Conservation (phyloP, 1,140 invertebrate species). For the Heliconius nattereri region DNA sequence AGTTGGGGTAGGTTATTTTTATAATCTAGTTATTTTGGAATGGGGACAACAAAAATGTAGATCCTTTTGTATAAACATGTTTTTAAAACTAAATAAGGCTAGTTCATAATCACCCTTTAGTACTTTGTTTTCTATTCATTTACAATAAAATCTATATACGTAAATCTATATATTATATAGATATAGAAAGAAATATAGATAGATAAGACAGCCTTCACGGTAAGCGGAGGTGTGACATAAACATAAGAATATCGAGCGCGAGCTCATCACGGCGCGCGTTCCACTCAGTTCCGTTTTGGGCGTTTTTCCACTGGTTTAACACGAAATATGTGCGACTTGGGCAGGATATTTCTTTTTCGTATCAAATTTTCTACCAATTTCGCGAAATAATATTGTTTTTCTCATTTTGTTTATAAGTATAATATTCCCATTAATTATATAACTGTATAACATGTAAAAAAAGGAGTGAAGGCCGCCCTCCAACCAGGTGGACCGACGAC, state of each 20-base stretch:
- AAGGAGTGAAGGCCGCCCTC: too few species aligned
- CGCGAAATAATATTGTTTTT: too few species aligned
- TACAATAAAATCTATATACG: not conserved
- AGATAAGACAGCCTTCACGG: not conserved
- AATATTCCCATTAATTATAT: too few species aligned
- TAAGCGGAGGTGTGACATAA: slow-evolving; percentile 27
- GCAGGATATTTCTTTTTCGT: slow-evolving; percentile 9
- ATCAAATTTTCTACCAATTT: not conserved
- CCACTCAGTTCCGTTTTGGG: slow-evolving; percentile 28
- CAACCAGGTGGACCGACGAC: too few species aligned
- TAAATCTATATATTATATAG: not conserved
- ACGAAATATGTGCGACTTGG: slow-evolving; percentile 14
- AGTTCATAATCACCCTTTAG: too few species aligned
- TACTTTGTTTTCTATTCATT: too few species aligned
- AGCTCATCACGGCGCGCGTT: slow-evolving; percentile 25
- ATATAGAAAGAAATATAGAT: not conserved
- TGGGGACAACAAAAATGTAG: not conserved
- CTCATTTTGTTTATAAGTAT: too few species aligned
- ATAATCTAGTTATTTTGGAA: not conserved
- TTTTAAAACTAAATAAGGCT: not conserved
- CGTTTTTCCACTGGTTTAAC: slow-evolving; percentile 33
- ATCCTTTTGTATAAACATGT: not conserved
- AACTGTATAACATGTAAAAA: too few species aligned
- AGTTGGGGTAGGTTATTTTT: not conserved
- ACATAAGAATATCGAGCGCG: slow-evolving; percentile 31